phyloP scores from a whole-genome alignment of 2,113 vertebrate species.

The Glareola pratincola region DNA sequence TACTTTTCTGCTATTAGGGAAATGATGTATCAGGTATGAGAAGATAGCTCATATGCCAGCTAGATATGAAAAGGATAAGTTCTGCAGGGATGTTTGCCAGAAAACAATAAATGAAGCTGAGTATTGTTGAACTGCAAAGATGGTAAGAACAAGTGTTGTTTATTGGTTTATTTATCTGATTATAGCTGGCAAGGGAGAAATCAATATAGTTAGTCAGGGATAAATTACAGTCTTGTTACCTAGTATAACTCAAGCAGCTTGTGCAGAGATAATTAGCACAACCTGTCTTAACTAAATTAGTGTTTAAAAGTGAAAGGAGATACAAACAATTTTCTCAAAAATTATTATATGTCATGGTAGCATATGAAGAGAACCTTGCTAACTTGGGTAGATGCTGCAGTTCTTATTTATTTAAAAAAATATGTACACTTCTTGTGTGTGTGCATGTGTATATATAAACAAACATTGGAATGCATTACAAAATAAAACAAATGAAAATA shows the following conservation, averaged over 20 bases:
- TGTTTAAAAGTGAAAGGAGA: not conserved
- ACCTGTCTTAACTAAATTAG: constrained; percentile 31
- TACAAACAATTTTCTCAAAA: not conserved
- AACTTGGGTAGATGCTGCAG: not conserved
- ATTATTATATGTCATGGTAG: not conserved
- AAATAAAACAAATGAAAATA: not conserved
- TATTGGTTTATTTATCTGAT: constrained; percentile 46
- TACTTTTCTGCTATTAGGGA: not conserved
- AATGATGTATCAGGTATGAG: not conserved
- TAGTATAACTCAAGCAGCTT: constrained; percentile 16
- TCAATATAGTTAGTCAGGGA: constrained; percentile 40
- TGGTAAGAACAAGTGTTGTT: constrained; percentile 20
- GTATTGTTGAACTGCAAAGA: not conserved
- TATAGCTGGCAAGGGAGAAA: constrained; percentile 42
- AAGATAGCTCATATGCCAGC: not conserved
- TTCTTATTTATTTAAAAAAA: not conserved
- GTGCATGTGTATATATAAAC: not conserved
- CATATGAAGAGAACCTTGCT: not conserved
- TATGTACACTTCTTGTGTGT: not conserved
- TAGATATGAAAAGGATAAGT: not conserved
- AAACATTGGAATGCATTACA: not conserved
- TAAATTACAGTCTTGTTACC: constrained; percentile 33
- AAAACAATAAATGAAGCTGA: constrained; percentile 1
- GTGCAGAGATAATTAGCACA: constrained; percentile 15
- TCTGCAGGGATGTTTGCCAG: not conserved